Base-by-base conservation (phyloP, 2,113 vertebrate genomes). In the Chloropsis hardwickii region DNA sequence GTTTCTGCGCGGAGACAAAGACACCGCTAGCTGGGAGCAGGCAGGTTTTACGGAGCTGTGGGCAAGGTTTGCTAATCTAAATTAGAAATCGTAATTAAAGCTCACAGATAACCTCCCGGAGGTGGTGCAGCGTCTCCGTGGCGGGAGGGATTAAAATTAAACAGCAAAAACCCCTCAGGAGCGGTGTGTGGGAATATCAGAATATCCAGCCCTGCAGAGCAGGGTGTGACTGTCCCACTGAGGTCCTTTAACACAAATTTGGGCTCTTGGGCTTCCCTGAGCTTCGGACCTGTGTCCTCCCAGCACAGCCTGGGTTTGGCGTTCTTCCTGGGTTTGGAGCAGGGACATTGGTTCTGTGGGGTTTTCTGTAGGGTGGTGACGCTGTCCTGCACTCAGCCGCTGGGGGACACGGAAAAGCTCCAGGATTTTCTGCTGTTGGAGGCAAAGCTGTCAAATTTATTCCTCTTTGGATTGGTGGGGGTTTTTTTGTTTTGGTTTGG, bases 301-400 rank as follows among this genome's bases (percentile, higher is more conserved):
- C 24, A 5, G 64, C 48, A 4, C 6, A 0, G 4, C 0, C 22
- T 35, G 69, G 51, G 2, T 42, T 72, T 14, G 33, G 29, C 11
- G 3, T 51, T 33, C 8, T 9, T 9, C 6, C 0, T 5, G 42
- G 58, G 1, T 35, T n/a, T 23, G 48, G 21, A 40, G 31, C 39
- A 12, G 27, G 37, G 31, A 13, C 7, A 3, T 20, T 15, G 44
- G 6, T 5, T 72, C 45, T n/a, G 21, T 48, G 70, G 73, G 10
- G 0, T 37, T 48, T 40, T 20, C 24, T 80, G 27, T 23, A 0
- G 33, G 4, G 0, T 3, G 14, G 6, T 20, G 44, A 11, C 8
- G 0, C 7, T 9, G 12, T n/a, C 25, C 22, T 37, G 83, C 24
- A 0, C 22, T 21, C 44, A 31, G 4, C 14, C 14, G 21, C 48